These are phyloP conservation scores for Syrmaticus mikado DNA, from an alignment of 2,113 vertebrate genomes.

Conservation along the genomic window DNA sequence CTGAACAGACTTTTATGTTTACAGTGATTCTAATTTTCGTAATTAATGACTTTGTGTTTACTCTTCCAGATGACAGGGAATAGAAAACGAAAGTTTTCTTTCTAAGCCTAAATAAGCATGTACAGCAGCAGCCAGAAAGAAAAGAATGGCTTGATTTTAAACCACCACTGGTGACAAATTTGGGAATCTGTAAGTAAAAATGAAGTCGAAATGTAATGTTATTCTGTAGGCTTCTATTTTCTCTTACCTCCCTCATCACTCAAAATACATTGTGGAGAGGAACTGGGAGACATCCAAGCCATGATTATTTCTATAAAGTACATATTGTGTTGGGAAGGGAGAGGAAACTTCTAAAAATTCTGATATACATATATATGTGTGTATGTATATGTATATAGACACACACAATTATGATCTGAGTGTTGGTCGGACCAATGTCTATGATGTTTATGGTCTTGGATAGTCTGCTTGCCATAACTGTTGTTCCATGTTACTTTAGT, in stretches of 20 bases:
- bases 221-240: not conserved
- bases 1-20: not conserved
- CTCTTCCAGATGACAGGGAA: not conserved
- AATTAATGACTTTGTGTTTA: not conserved
- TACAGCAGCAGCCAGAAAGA: not conserved
- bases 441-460: not conserved
- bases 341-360: not conserved
- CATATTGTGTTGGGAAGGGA: not conserved
- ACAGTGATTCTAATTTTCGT: not conserved
- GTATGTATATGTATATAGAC: not conserved
- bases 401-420: accelerated
- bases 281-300: not conserved
- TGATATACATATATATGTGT: not conserved
- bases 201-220: not conserved
- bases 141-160: not conserved
- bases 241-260: not conserved
- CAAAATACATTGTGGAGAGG: not conserved
- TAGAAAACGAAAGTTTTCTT: not conserved
- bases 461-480: not conserved
- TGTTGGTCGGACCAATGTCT: not conserved
- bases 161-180: not conserved
- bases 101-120: not conserved
- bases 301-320: not conserved
- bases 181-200: not conserved
- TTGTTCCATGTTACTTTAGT: not conserved